phyloP scores from a whole-genome alignment of 1,140 invertebrate genomes.

The Brachionus rubens region DNA sequence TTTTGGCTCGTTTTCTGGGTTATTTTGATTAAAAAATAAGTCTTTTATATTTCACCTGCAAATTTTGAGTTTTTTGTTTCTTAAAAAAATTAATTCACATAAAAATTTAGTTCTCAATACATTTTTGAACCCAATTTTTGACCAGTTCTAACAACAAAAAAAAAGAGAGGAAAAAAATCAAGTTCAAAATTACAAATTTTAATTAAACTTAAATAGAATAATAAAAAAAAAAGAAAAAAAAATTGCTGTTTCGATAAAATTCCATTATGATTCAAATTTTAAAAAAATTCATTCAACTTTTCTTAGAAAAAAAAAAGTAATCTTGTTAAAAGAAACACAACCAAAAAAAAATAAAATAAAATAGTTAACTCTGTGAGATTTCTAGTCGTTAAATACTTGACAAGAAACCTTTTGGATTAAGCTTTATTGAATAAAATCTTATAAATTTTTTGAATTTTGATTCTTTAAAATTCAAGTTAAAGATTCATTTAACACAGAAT shows the following conservation, averaged over 20 bases:
- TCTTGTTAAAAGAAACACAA: slow-evolving; percentile 3
- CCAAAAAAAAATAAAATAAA: too few species aligned
- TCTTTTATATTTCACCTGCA: slow-evolving; percentile 23
- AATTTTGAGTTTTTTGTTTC: background rate
- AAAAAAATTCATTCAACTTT: slow-evolving; percentile 6
- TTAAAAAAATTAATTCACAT: too few species aligned
- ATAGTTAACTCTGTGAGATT: too few species aligned
- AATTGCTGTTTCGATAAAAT: slow-evolving; percentile 9
- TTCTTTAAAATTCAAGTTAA: too few species aligned
- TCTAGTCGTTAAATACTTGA: too few species aligned
- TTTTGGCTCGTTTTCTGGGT: slow-evolving; percentile 22
- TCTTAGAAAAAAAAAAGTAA: slow-evolving; percentile 21
- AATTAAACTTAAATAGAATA: background rate
- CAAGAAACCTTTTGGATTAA: too few species aligned
- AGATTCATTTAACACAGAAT: too few species aligned
- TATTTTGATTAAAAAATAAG: slow-evolving; percentile 24
- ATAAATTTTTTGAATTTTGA: too few species aligned
- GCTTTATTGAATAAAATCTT: too few species aligned
- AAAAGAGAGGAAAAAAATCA: background rate
- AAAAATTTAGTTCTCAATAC: slow-evolving; percentile 1
- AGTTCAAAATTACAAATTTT: slow-evolving; percentile 44
- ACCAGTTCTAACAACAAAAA: background rate
- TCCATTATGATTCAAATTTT: too few species aligned
- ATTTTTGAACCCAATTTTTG: background rate
- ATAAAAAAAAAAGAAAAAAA: background rate